A percentile compares a stretch with the other conserved stretches of the same genome.
phyloP scores from a whole-genome alignment of 2,797 vertebrate genomes.

The Tokudaia muenninki region DNA sequence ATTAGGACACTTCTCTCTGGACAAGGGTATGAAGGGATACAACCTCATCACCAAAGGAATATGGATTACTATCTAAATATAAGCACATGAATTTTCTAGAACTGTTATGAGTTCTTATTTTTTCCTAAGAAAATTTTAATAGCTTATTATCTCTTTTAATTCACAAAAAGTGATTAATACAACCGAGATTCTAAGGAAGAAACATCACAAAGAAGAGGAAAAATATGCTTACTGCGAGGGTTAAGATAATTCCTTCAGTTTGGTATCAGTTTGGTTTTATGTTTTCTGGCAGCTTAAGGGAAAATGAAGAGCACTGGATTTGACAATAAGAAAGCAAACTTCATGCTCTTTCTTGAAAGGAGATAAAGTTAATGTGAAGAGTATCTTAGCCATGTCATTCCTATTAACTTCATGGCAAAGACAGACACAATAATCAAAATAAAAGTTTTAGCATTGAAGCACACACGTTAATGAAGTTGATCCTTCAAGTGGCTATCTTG shows the following conservation, averaged over 20 bases:
- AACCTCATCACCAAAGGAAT: background rate
- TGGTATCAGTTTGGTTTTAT: background rate
- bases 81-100: background rate
- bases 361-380: background rate
- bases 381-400: background rate
- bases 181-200: background rate
- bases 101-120: background rate
- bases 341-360: background rate
- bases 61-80: background rate
- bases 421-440: background rate
- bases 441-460: background rate
- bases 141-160: background rate
- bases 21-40: background rate
- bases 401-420: constrained; percentile 22
- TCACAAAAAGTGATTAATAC: background rate
- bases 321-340: background rate
- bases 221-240: background rate
- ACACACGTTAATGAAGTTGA: constrained; percentile 4
- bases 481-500: background rate
- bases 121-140: background rate
- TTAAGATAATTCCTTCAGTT: background rate
- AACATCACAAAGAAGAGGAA: background rate
- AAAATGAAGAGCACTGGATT: background rate
- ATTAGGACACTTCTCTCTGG: background rate
- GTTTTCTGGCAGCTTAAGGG: background rate